These are phyloP conservation scores for Lasioglossum malachurum DNA, from an alignment of 2,888 invertebrate genomes.

Conservation along the genomic window DNA sequence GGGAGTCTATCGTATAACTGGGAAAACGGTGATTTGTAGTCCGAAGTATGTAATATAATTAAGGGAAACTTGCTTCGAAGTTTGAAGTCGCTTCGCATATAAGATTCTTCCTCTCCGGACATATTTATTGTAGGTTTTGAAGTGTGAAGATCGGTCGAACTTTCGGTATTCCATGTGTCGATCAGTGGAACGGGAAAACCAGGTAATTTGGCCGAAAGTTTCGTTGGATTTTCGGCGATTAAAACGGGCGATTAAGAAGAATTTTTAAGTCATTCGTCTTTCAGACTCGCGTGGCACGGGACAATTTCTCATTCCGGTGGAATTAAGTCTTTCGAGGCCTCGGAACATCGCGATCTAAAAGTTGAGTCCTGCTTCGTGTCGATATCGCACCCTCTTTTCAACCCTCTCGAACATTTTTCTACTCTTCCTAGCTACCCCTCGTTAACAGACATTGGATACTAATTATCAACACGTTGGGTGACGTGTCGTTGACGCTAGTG, in stretches of 20 bases:
- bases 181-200: neutral
- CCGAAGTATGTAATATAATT: neutral
- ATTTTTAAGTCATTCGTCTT: conserved; percentile 3
- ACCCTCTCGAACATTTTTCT: neutral
- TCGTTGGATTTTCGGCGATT: neutral
- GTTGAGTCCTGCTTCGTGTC: neutral
- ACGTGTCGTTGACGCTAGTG: neutral
- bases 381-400: neutral
- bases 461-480: neutral
- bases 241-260: conserved; percentile 5
- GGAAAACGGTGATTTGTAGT: conserved; percentile 25
- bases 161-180: neutral
- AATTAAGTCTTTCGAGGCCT: conserved; percentile 36
- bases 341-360: conserved; percentile 11
- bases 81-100: neutral
- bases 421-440: neutral
- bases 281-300: conserved; percentile 26
- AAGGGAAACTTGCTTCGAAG: neutral
- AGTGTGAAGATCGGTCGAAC: neutral
- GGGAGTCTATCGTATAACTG: conserved; percentile 7
- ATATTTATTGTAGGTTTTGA: neutral
- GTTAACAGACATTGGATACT: neutral
- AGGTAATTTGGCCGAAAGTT: neutral
- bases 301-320: conserved; percentile 29
- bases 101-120: neutral